phyloP scores from a whole-genome alignment of 2,113 vertebrate species.

The Cheirogaleus medius region DNA sequence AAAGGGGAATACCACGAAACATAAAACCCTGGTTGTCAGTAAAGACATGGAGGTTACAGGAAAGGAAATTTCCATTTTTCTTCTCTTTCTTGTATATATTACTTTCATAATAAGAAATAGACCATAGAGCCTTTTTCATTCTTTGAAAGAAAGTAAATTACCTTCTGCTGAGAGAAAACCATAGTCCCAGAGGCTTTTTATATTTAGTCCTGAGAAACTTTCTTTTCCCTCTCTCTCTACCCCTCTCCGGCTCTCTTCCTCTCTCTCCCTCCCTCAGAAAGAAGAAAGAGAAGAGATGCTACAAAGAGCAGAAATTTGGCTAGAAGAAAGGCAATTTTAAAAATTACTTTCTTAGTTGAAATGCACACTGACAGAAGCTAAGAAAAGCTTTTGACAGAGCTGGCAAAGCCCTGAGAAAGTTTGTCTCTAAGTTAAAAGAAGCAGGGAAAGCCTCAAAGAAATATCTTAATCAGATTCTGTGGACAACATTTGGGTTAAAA shows the following conservation, averaged over 20 bases:
- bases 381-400: neutral
- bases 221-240: neutral
- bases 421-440: neutral
- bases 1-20: neutral
- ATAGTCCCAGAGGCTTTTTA: neutral
- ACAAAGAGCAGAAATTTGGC: neutral
- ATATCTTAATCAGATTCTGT: neutral
- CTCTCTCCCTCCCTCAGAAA: neutral
- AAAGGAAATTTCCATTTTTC: neutral
- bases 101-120: neutral
- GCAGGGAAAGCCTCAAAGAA: neutral
- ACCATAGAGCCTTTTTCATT: neutral
- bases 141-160: neutral
- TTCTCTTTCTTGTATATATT: neutral
- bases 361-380: neutral
- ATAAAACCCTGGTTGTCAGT: neutral
- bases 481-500: neutral
- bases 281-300: neutral
- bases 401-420: neutral
- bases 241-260: neutral
- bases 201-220: neutral
- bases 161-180: neutral
- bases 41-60: neutral
- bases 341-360: slow-evolving; percentile 26
- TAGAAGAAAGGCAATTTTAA: neutral